Conservation (phyloP, 2,888 invertebrate genomes). For the Napeogenes sylphis region DNA sequence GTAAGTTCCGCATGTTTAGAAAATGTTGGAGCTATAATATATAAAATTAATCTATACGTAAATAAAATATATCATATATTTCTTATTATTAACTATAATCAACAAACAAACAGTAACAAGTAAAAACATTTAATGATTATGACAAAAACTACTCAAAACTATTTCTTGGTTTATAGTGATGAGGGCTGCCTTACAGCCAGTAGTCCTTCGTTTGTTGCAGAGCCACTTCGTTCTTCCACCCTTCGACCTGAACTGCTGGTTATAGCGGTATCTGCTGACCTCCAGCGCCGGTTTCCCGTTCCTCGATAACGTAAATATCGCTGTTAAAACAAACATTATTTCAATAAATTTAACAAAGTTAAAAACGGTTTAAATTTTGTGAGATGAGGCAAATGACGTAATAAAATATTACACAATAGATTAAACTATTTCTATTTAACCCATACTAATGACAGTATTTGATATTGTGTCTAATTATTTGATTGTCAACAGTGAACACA, state of each 20-base stretch:
- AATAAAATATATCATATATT: too few relatives aligned
- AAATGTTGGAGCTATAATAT: too few relatives aligned
- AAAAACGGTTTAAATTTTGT: background rate
- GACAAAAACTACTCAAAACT: slow-evolving; percentile 34
- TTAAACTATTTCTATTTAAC: background rate
- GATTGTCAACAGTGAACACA: too few relatives aligned
- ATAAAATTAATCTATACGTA: too few relatives aligned
- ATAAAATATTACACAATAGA: background rate
- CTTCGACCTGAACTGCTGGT: slow-evolving; percentile 31
- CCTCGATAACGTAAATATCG: slow-evolving; percentile 23
- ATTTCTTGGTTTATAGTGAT: slow-evolving; percentile 40
- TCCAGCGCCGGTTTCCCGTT: slow-evolving; percentile 31
- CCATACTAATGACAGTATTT: too few relatives aligned
- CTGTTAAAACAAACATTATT: slow-evolving; percentile 5
- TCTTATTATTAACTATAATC: too few relatives aligned
- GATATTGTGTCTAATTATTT: too few relatives aligned
- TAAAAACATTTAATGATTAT: slow-evolving; percentile 35
- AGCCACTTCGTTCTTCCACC: slow-evolving; percentile 31
- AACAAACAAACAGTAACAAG: background rate
- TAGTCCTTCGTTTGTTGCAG: slow-evolving; percentile 34
- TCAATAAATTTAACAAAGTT: slow-evolving; percentile 2
- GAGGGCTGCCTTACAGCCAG: slow-evolving; percentile 42
- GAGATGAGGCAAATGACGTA: background rate
- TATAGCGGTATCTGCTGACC: slow-evolving; percentile 40
- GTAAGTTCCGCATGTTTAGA: too few relatives aligned